Base-by-base conservation (phyloP, 2,888 invertebrate genomes). In the Teleogryllus oceanicus region DNA sequence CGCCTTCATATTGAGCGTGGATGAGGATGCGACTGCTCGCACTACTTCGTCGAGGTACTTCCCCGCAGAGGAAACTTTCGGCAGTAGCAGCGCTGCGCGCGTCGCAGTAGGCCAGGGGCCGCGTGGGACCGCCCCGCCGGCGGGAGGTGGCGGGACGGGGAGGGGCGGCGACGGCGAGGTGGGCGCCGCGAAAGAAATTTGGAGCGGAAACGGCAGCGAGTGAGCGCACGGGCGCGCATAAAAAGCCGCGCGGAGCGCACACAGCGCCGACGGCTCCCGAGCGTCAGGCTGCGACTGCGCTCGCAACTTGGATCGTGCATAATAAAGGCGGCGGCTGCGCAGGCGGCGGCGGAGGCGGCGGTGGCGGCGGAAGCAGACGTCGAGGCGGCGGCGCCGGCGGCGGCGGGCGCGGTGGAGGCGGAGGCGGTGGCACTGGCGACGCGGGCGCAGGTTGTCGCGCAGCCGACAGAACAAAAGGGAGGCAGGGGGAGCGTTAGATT, bases 401-500 rank as follows among this genome's bases (percentile, higher is more conserved):
- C 62, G n/a, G 18, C 2, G 18, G 18, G 13, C 12, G 62, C 12
- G 13, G 62, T 62, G 13, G 62, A 62, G n/a, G 62, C 62, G 13
- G 13, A 13, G 62, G 62, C 16, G 62, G 62, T 62, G 62, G n/a
- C 62, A n/a, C 16, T 62, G 62, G 62, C 62, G 13, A 62, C 62
- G 62, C 24, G 49, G 10, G 49, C 76, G 76, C 24, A 76, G 50
- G 50, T 49, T 21, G 77, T 77, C 50, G 49, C 16, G 5, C 50
- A 77, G 49, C 49, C 51, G 16, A n/a, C 62, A 77, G 50, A 62
- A 75, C 37, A 24, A 74, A 77, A 50, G 49, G 74, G 78, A 76
- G 50, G 74, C 49, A 21, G 75, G 79, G 78, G 79, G 78, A 78
- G 80, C 51, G 62, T 50, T 51, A 76, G 50, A 79, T 81, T 78